Percentiles rank a stretch among this genome's conserved stretches.
Evolutionary conservation across 2,888 invertebrate genomes (phyloP).

Genomic region (Drosophila cracens): DNA sequence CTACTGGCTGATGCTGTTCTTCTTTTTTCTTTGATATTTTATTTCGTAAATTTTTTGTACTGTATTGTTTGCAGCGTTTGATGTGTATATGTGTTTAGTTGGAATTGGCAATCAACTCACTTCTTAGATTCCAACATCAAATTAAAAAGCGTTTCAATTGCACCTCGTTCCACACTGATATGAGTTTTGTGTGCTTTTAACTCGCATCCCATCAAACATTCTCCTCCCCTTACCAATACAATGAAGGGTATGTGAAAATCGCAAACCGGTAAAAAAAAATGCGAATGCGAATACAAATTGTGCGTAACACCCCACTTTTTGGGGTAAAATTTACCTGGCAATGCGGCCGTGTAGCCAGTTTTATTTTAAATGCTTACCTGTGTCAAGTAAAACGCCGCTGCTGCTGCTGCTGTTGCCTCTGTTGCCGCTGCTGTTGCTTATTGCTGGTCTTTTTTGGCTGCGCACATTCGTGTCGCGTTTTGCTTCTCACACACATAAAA

Average conservation of each 20-base stretch:
- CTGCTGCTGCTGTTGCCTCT: slow-evolving; percentile 6
- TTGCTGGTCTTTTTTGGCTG: slow-evolving; percentile 36
- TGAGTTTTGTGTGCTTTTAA: slow-evolving; percentile 1
- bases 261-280: slow-evolving; percentile 13
- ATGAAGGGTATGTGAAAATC: not conserved
- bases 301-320: slow-evolving; percentile 84
- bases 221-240: not conserved
- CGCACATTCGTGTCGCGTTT: slow-evolving; percentile 38
- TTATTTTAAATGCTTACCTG: slow-evolving; percentile 45
- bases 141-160: slow-evolving; percentile 18
- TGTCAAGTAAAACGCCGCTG: slow-evolving; percentile 25
- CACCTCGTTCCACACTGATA: slow-evolving; percentile 1
- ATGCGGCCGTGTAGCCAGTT: slow-evolving; percentile 67
- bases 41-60: slow-evolving; percentile 46
- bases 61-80: slow-evolving; percentile 50
- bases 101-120: slow-evolving; percentile 11
- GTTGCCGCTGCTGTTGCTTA: slow-evolving; percentile 19
- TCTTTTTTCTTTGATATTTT: slow-evolving; percentile 40
- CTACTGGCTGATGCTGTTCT: slow-evolving; percentile 20
- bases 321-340: slow-evolving; percentile 84
- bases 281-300: slow-evolving; percentile 30
- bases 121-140: not conserved
- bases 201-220: slow-evolving; percentile 4
- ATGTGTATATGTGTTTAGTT: slow-evolving; percentile 39
- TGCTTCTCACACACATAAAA: slow-evolving; percentile 39